Evolutionary conservation across 2,797 vertebrate genomes (phyloP).

Genomic region (Syngnathus rostellatus): DNA sequence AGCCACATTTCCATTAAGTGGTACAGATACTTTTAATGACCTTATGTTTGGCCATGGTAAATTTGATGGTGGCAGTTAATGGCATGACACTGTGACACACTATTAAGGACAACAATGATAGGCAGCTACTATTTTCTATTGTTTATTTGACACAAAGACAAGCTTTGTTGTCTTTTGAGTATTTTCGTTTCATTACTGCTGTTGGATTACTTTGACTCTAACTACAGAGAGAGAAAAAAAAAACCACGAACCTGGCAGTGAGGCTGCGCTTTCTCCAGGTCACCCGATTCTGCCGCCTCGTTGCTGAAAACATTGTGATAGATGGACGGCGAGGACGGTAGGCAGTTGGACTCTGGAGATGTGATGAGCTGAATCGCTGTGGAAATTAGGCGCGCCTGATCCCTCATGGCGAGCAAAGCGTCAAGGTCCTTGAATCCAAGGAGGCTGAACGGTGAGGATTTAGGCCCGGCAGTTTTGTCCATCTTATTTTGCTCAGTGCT

Average conservation of each 20-base stretch:
- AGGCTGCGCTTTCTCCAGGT: conserved; percentile 69
- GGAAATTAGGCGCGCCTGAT: conserved; percentile 84
- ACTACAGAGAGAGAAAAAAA: not conserved
- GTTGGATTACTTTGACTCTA: not conserved
- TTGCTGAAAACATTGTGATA: conserved; percentile 79
- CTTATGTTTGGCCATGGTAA: no score
- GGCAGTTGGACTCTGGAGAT: conserved; percentile 80
- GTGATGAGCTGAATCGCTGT: conserved; percentile 88
- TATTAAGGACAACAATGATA: not conserved
- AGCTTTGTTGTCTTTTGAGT: not conserved
- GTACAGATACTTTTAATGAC: no score
- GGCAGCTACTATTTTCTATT: no score
- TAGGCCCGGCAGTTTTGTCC: conserved; percentile 32
- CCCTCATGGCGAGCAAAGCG: conserved; percentile 78
- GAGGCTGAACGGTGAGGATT: conserved; percentile 49
- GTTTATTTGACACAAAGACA: no score
- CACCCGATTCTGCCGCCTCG: conserved; percentile 71
- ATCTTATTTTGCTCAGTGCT: conserved; percentile 60
- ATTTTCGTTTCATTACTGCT: not conserved
- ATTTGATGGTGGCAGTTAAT: no score
- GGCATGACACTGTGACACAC: no score
- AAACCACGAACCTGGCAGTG: conserved; percentile 46
- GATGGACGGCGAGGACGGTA: conserved; percentile 59
- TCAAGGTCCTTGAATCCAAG: conserved; percentile 78
- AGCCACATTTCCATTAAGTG: no score